These are phyloP conservation scores for Garrulus glandarius DNA, from an alignment of 2,797 vertebrate species.

Conservation along the genomic window DNA sequence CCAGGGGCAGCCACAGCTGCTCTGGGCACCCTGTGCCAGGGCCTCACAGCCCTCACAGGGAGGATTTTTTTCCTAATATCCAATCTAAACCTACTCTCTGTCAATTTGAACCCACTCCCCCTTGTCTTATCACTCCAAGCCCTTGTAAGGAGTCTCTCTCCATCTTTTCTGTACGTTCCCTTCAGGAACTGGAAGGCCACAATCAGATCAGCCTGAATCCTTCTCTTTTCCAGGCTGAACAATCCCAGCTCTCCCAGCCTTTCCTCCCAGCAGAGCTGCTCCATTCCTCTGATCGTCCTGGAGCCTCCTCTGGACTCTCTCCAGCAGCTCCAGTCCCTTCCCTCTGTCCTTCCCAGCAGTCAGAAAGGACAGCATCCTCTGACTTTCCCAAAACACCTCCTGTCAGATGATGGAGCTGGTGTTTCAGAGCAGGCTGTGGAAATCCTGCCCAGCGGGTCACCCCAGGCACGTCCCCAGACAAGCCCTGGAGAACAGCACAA, in stretches of 20 bases:
- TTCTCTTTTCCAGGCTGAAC: neutral
- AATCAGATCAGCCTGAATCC: neutral
- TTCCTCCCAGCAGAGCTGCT: neutral
- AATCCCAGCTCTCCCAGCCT: neutral
- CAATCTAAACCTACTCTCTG: neutral
- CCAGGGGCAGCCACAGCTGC: neutral
- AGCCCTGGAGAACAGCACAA: neutral
- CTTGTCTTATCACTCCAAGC: neutral
- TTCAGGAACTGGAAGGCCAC: neutral
- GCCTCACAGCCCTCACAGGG: fast-evolving
- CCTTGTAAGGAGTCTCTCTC: neutral
- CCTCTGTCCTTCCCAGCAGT: neutral
- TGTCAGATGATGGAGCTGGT: neutral
- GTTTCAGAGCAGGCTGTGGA: neutral
- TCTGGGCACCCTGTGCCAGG: neutral
- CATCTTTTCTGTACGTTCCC: neutral
- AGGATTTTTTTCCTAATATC: neutral
- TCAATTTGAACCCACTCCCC: neutral
- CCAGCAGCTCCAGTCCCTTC: neutral
- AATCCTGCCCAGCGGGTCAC: neutral
- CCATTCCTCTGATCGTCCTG: neutral
- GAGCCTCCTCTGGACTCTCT: fast-evolving
- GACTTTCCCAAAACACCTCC: neutral
- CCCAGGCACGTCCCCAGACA: neutral
- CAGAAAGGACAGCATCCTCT: neutral